Evolutionary conservation across 1,140 invertebrate genomes (phyloP), one percentile per base, ranked within the genome.

Genomic region (Theocolax elegans): DNA sequence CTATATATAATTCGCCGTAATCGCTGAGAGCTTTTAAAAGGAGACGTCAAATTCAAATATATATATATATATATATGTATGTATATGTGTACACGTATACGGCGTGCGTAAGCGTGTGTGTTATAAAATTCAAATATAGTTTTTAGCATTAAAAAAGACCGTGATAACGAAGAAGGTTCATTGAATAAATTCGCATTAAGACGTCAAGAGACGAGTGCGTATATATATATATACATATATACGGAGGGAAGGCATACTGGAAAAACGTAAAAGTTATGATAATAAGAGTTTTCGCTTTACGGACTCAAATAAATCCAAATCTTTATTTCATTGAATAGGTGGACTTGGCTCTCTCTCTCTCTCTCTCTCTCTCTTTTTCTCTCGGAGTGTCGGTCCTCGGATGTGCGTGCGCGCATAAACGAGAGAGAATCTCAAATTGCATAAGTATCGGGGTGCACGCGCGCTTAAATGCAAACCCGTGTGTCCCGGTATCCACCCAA

Each of bases 241-340:
- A n/a, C n/a, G n/a, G n/a, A n/a, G n/a, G n/a, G n/a, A 38, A 13
- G 6, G 48, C 51, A 15, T 6, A 49, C 65, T 67, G 4, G 31
- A 31, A 25, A 59, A 42, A 58, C 15, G 44, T 27, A 25, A 13
- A 40, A 51, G 46, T 68, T 68, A 60, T 68, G 54, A 68, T 68
- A 68, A 68, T 68, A 68, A 60, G 66, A 68, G 12, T 42, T 19
- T 3, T 13, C 23, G 6, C 12, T 60, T 68, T 60, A 60, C 46
- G 66, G 12, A 60, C 56, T 68, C 19, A 42, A 68, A 68, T 68
- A 59, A 68, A 68, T 68, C 56, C 56, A 12, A 60, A 68, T 60
- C 56, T 68, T 68, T 68, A 68, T 68, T 67, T 67, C 48, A 35
- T 19, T 44, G 38, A n/a, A n/a, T n/a, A n/a, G n/a, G n/a, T 31